These are phyloP conservation scores for Manis javanica DNA, from an alignment of 2,797 vertebrate species.

Conservation along the genomic window DNA sequence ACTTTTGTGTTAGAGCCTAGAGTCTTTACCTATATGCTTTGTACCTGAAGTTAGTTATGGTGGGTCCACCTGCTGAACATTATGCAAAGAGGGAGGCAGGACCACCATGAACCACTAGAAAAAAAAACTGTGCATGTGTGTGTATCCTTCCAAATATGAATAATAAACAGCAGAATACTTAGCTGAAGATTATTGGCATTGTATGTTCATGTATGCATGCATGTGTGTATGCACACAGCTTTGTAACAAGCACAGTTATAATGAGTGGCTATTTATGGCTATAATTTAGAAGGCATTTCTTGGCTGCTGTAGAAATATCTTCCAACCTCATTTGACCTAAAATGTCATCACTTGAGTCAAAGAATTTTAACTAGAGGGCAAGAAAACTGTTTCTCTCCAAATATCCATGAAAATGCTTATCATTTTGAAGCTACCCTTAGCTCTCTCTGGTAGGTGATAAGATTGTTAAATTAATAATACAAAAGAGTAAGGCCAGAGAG, in stretches of 20 bases:
- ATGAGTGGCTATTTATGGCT: neutral
- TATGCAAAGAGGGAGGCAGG: neutral
- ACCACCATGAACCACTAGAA: neutral
- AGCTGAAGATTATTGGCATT: neutral
- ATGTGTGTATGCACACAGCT: neutral
- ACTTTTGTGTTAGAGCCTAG: neutral
- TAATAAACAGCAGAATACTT: constrained; percentile 23
- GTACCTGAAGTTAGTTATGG: neutral
- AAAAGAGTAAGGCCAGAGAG: neutral
- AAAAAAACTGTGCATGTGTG: neutral
- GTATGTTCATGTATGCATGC: neutral
- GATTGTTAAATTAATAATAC: neutral
- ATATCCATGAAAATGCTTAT: neutral
- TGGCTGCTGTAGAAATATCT: neutral
- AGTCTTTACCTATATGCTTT: neutral
- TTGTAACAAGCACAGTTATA: neutral
- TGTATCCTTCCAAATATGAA: neutral
- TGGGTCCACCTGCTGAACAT: neutral
- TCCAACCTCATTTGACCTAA: neutral
- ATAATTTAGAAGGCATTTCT: constrained; percentile 30
- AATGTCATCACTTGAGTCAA: neutral
- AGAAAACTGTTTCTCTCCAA: neutral
- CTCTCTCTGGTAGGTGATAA: neutral
- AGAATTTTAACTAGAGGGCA: neutral
- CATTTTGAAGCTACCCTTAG: neutral